A percentile compares a stretch with the other conserved stretches of the same genome.
phyloP scores from a whole-genome alignment of 2,113 vertebrate species.

The Salminus brasiliensis region DNA sequence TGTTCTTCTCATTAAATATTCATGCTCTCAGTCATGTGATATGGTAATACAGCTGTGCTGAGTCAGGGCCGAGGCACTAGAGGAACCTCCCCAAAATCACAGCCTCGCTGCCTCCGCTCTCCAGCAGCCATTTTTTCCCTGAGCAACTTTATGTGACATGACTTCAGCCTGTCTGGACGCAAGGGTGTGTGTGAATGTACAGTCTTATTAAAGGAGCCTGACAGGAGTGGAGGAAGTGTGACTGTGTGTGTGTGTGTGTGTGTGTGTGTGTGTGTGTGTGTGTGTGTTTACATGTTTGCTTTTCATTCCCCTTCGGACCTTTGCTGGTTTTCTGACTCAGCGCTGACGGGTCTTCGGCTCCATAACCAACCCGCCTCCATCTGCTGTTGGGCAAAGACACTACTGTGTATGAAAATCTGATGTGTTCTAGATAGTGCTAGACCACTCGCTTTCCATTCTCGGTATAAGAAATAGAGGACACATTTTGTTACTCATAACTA shows the following conservation, averaged over 20 bases:
- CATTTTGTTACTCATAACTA: too few relatives aligned
- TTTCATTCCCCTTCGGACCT: neutral
- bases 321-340: neutral
- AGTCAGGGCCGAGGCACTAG: conserved; percentile 18
- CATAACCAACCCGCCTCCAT: neutral
- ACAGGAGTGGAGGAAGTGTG: conserved; percentile 17
- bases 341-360: neutral
- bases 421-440: too few relatives aligned
- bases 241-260: conserved; percentile 27
- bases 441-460: too few relatives aligned
- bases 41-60: conserved; percentile 21
- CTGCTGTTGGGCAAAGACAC: neutral
- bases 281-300: too few relatives aligned
- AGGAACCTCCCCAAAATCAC: neutral
- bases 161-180: conserved; percentile 19
- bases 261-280: too few relatives aligned
- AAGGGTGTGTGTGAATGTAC: conserved; percentile 31
- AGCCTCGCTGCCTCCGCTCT: neutral
- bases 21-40: neutral
- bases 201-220: conserved; percentile 47
- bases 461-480: too few relatives aligned
- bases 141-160: conserved; percentile 20
- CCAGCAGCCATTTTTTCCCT: conserved; percentile 14
- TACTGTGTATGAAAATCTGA: too few relatives aligned
- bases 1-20: conserved; percentile 17